Evolutionary conservation across 30 jellyfish, hydroid and myxozoan genomes (phyloP), one percentile per base, ranked within the genome.

Genomic region (Chironex yamaguchii): DNA sequence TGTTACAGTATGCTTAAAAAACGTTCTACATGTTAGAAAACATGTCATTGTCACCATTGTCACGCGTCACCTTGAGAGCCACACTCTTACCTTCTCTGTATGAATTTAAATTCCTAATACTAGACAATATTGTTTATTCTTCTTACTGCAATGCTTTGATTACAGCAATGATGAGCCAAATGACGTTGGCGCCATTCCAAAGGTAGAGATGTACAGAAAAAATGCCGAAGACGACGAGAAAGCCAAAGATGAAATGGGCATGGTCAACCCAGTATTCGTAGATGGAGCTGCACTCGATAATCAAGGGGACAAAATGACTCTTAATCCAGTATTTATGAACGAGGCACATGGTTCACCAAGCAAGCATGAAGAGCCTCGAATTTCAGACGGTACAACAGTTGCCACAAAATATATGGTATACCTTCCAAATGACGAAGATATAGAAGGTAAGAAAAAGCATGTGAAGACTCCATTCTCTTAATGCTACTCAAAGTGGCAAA

Each of bases 271-370:
- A 12, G 31, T 67, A 29, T 67, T 67, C 29, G 67, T 67, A 9
- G 67, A 67, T 67, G 80, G 80, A 2, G 31, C 31, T 14, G 67
- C 53, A 20, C 31, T 67, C 20, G 80, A 67, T 67, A 31, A 67
- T 22, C 53, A 67, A 67, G 80, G n/a, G 3, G 80, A 67, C 67
- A 67, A 67, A 67, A 67, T 67, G 80, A 67, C 80, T 4, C 53
- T 67, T 4, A 67, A 67, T 29, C 80, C 80, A 23, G 12, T 67
- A 67, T 67, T 20, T 22, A 67, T 67, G 80, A 67, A 67, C 22
- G 80, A 67, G 22, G 80, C 80, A 2, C 80, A 67, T 67, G 80
- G 80, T 4, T 67, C 80, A 4, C 80, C 80, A 17, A 23, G 68
- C 25, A 67, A 29, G 67, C 21, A 20, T 29, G 80, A 31, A 25